Conservation (phyloP, 2,888 invertebrate genomes). For the Epirrhoe tristata region DNA sequence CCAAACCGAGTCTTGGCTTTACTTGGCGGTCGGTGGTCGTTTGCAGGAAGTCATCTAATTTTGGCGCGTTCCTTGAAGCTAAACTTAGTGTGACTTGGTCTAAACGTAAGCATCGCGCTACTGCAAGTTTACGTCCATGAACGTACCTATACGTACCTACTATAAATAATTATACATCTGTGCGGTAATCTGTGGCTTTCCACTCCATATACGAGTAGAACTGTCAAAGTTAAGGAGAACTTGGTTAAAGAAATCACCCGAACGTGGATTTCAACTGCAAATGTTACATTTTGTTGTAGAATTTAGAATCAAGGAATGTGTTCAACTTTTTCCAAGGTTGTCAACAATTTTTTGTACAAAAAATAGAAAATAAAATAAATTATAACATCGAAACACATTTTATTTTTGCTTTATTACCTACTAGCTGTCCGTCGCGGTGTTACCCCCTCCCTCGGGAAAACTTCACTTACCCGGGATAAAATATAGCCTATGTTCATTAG, state of each 20-base stretch:
- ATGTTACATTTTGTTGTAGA: not conserved
- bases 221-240: constrained; percentile 7
- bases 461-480: no score
- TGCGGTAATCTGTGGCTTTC: not conserved
- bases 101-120: constrained; percentile 1
- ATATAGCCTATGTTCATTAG: no score
- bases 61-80: constrained; percentile 19
- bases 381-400: no score
- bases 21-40: constrained; percentile 9
- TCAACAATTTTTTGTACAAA: not conserved
- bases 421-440: no score
- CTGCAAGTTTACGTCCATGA: constrained; percentile 4
- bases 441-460: no score
- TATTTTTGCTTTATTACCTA: no score
- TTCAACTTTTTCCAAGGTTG: not conserved
- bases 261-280: not conserved
- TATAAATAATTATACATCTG: constrained; percentile 6
- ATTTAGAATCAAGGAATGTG: not conserved
- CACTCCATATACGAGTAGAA: no score
- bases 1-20: constrained; percentile 18
- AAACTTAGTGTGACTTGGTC: constrained; percentile 6
- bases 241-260: not conserved
- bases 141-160: no score
- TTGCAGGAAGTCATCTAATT: constrained; percentile 19
- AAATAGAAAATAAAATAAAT: no score